Evolutionary conservation across 2,113 vertebrate species (phyloP).

Genomic region (Grantiella picta): DNA sequence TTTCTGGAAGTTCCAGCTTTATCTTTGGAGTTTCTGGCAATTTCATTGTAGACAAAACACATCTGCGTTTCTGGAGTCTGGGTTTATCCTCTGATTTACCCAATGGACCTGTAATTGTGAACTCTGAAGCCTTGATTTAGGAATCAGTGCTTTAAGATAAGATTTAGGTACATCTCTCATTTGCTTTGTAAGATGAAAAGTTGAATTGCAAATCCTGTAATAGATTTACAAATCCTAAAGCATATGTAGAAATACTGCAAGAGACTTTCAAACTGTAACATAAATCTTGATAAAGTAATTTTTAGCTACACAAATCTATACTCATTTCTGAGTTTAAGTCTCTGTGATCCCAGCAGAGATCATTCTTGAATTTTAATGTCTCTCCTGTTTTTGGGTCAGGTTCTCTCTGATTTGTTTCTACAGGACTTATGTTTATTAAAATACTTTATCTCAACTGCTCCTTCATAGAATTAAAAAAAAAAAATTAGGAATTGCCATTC

Average conservation of each 20-base stretch:
- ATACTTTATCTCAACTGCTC: not conserved
- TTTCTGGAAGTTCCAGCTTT: not conserved
- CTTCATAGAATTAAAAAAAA: not conserved
- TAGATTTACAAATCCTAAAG: constrained; percentile 10
- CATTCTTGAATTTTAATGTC: not conserved
- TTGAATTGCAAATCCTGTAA: constrained; percentile 14
- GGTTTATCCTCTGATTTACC: not conserved
- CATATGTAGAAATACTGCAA: not conserved
- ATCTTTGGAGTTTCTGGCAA: not conserved
- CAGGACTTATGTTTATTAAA: not conserved
- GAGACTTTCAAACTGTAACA: not conserved
- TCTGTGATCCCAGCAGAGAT: not conserved
- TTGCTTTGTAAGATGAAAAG: not conserved
- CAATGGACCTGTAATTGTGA: not conserved
- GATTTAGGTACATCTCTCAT: not conserved
- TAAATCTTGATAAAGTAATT: not conserved
- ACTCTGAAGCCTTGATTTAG: not conserved
- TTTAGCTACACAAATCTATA: not conserved
- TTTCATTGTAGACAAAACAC: not conserved
- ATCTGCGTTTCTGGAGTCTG: not conserved
- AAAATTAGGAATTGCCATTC: not conserved
- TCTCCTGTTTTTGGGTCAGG: not conserved
- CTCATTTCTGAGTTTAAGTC: not conserved
- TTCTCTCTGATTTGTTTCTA: not conserved
- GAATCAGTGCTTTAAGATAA: not conserved